Conservation (phyloP, 92 coral and sea anemone genomes). For the Parazoanthus swiftii region DNA sequence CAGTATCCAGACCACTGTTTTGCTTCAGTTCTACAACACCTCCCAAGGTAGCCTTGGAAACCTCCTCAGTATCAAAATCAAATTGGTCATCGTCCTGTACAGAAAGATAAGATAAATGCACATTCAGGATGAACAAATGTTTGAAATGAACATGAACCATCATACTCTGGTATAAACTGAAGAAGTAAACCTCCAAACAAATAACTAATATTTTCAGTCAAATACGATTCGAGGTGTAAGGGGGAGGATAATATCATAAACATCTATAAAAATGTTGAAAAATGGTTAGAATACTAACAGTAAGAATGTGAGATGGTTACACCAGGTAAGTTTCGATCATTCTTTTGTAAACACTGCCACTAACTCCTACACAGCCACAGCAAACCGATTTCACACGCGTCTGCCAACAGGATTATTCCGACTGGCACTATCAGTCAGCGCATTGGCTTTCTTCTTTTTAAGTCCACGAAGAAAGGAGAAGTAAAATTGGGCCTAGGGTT, state of each 20-base stretch:
- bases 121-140: not conserved
- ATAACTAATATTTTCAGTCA: not conserved
- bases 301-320: too few species aligned
- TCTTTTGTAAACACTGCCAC: too few species aligned
- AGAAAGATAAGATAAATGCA: not conserved
- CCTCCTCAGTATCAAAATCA: conserved; percentile 3
- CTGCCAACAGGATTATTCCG: too few species aligned
- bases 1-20: not conserved
- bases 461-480: too few species aligned
- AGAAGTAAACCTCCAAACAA: not conserved
- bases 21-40: conserved; percentile 13
- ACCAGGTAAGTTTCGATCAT: too few species aligned
- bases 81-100: not conserved
- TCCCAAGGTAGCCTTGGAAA: not conserved
- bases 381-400: too few species aligned
- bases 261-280: not conserved
- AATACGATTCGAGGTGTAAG: not conserved
- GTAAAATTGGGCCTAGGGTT: too few species aligned
- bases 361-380: too few species aligned
- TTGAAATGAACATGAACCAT: too few species aligned
- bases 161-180: not conserved
- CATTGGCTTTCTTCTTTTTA: too few species aligned
- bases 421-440: too few species aligned
- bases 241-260: too few species aligned
- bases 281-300: not conserved